Evolutionary conservation across 2,797 vertebrate species (phyloP).

Genomic region (Rhyacichthys aspro): DNA sequence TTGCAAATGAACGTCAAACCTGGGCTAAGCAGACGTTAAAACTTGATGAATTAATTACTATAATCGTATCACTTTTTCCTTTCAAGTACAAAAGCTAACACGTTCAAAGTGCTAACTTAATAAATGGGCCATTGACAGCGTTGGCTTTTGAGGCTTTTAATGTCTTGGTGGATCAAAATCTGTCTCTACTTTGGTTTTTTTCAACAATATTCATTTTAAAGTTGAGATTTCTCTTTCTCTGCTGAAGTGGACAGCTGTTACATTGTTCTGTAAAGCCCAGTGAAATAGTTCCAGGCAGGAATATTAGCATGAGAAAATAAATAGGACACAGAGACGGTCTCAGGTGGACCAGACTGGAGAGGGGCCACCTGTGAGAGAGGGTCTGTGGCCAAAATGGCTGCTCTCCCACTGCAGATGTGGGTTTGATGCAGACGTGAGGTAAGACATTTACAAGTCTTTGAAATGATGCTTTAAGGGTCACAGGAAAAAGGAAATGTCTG

Average conservation of each 20-base stretch:
- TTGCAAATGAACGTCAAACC: not conserved
- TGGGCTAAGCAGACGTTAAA: not conserved
- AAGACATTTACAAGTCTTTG: slow-evolving; percentile 1
- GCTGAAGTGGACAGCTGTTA: slow-evolving; percentile 19
- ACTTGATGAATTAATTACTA: not conserved
- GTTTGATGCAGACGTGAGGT: not conserved
- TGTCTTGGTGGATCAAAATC: not conserved
- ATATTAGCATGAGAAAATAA: slow-evolving; percentile 25
- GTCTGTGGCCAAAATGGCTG: not conserved
- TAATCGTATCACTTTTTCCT: slow-evolving; percentile 2
- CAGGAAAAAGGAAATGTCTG: too few relatives aligned
- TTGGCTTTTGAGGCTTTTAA: too few relatives aligned
- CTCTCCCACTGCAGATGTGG: slow-evolving; percentile 1
- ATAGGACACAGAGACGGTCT: slow-evolving; percentile 2
- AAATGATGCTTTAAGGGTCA: not conserved
- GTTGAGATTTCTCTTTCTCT: not conserved
- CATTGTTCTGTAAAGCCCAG: slow-evolving; percentile 1
- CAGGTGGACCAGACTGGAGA: slow-evolving; percentile 15
- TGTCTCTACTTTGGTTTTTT: too few relatives aligned
- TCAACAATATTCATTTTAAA: not conserved
- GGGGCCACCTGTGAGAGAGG: slow-evolving; percentile 27
- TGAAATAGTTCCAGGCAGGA: slow-evolving; percentile 32
- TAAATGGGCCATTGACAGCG: not conserved
- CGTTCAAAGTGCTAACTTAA: not conserved
- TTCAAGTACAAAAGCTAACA: not conserved